Evolutionary conservation across 2,888 invertebrate species (phyloP).

Genomic region (Synergus gifuensis): DNA sequence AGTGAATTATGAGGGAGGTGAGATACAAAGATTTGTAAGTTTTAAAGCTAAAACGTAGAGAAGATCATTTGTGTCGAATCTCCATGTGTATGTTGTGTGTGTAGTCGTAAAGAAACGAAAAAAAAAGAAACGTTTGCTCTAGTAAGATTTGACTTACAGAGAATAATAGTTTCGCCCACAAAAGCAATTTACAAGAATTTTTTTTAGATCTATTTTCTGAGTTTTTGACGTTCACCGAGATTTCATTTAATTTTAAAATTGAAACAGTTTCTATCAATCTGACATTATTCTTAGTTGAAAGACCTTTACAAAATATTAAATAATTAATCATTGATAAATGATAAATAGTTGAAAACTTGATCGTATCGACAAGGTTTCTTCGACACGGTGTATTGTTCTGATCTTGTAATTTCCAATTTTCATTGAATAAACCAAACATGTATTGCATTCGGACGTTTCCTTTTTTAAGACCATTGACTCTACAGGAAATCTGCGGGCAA

Average conservation of each 20-base stretch:
- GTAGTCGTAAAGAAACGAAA: constrained; percentile 72
- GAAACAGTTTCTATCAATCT: constrained; percentile 47
- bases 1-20: constrained; percentile 8
- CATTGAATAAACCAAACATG: constrained; percentile 73
- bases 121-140: constrained; percentile 54
- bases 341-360: constrained; percentile 12
- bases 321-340: constrained; percentile 56
- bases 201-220: constrained; percentile 48
- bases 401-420: constrained; percentile 71
- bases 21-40: constrained; percentile 65
- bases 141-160: constrained; percentile 44
- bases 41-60: constrained; percentile 69
- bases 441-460: constrained; percentile 57
- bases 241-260: constrained; percentile 32
- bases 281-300: constrained; percentile 43
- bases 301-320: constrained; percentile 34
- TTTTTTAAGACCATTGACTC: constrained; percentile 46
- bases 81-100: constrained; percentile 77
- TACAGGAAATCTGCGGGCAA: constrained; percentile 44
- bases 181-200: constrained; percentile 50
- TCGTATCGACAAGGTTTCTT: constrained; percentile 50
- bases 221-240: constrained; percentile 53
- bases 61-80: constrained; percentile 73
- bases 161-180: not conserved
- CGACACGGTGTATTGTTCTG: constrained; percentile 70